phyloP scores from a whole-genome alignment of 2,888 invertebrate genomes.

The Suillia variegata region DNA sequence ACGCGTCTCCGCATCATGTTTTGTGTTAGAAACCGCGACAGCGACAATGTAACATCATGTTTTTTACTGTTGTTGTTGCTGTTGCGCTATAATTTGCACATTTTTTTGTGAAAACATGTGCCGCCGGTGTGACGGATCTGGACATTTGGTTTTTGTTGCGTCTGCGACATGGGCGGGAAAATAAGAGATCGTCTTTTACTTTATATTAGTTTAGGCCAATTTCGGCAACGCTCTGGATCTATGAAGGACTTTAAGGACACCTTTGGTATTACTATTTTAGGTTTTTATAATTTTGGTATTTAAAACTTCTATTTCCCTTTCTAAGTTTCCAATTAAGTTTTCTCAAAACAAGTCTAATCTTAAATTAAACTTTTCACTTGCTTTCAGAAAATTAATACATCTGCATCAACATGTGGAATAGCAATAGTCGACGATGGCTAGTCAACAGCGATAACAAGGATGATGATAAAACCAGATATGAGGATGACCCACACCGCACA shows the following conservation, averaged over 20 bases:
- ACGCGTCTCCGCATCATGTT: background rate
- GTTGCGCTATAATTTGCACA: background rate
- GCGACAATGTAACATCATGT: background rate
- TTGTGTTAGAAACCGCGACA: background rate
- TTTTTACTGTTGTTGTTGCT: background rate
- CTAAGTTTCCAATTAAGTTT: no score
- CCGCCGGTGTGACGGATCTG: background rate
- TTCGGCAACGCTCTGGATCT: no score
- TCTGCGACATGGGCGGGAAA: no score
- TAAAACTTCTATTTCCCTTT: no score
- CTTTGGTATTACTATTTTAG: no score
- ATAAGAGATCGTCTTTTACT: no score
- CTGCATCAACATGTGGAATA: conserved; percentile 53
- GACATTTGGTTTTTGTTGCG: no score
- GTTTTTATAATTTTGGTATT: no score
- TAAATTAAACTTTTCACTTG: no score
- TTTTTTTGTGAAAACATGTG: conserved; percentile 16
- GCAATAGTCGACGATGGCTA: conserved; percentile 51
- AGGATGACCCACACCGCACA: conserved; percentile 24
- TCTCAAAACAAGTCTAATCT: no score
- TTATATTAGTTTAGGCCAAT: no score
- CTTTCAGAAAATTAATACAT: conserved; percentile 19
- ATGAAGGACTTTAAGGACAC: no score
- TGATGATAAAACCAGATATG: background rate
- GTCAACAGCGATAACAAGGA: conserved; percentile 38